These are phyloP conservation scores for Arbacia lixula DNA, from an alignment of 53 echinoderm and acorn worm genomes.

Conservation along the genomic window DNA sequence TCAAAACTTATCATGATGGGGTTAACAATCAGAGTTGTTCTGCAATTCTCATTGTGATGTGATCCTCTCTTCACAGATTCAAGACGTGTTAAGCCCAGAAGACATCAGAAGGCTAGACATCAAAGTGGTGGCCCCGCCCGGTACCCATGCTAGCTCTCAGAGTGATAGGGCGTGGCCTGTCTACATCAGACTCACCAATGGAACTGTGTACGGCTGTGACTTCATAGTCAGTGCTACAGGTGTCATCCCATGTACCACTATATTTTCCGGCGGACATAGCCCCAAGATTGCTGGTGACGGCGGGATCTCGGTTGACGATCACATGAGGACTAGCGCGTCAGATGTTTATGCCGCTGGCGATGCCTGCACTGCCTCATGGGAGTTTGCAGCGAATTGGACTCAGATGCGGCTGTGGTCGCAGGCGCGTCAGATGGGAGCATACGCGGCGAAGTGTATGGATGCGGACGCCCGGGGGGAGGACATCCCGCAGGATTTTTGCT, in stretches of 20 bases:
- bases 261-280: background rate
- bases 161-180: slow-evolving; percentile 73
- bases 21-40: too few relatives aligned
- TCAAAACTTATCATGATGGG: too few relatives aligned
- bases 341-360: slow-evolving; percentile 95
- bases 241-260: slow-evolving; percentile 69
- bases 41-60: background rate
- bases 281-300: slow-evolving; percentile 78
- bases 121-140: slow-evolving; percentile 11
- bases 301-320: slow-evolving; percentile 81
- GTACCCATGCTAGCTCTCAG: background rate
- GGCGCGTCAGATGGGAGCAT: slow-evolving; percentile 97
- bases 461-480: slow-evolving; percentile 56
- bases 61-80: slow-evolving; percentile 46
- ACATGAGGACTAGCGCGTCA: slow-evolving; percentile 84
- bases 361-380: slow-evolving; percentile 92
- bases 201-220: slow-evolving; percentile 89
- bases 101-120: slow-evolving; percentile 33
- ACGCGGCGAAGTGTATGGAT: slow-evolving; percentile 88
- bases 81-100: slow-evolving; percentile 60
- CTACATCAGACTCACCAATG: slow-evolving; percentile 79
- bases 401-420: slow-evolving; percentile 99
- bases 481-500: slow-evolving; percentile 93
- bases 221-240: slow-evolving; percentile 97
- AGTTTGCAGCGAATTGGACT: slow-evolving; percentile 83